Evolutionary conservation across 30 jellyfish, hydroid and myxozoan genomes (phyloP).

Genomic region (Aurelia coerulea): DNA sequence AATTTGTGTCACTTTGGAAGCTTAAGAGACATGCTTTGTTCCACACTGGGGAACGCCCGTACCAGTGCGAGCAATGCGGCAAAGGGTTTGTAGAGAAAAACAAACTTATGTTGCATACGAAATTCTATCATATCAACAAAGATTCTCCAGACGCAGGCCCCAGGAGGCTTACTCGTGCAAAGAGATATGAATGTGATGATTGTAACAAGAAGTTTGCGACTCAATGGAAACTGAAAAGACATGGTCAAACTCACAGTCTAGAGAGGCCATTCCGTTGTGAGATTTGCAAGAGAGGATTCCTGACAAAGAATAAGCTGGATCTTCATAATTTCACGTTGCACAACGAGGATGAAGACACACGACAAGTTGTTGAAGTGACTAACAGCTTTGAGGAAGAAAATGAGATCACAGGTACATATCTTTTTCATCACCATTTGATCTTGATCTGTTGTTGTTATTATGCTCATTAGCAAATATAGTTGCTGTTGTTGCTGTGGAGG

Average conservation of each 20-base stretch:
- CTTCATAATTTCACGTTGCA: conserved; percentile 70
- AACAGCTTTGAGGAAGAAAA: not conserved
- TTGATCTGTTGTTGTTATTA: no score
- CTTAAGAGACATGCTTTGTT: conserved; percentile 53
- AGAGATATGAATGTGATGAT: conserved; percentile 52
- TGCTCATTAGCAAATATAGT: no score
- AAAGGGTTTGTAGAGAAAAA: conserved; percentile 72
- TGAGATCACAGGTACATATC: no score
- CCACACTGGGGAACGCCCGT: conserved; percentile 78
- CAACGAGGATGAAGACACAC: conserved; percentile 25
- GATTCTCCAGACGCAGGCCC: conserved; percentile 25
- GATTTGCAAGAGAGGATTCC: conserved; percentile 63
- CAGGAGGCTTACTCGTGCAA: conserved; percentile 17
- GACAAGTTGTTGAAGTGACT: not conserved
- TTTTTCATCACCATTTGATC: no score
- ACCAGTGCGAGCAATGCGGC: conserved; percentile 63
- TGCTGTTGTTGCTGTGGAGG: no score
- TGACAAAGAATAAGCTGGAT: conserved; percentile 64
- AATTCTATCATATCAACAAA: conserved; percentile 46
- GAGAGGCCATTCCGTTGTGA: conserved; percentile 73
- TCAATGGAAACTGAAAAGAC: conserved; percentile 71
- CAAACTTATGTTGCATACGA: conserved; percentile 48
- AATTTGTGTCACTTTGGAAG: conserved; percentile 68
- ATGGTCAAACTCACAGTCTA: conserved; percentile 72
- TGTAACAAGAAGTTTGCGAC: conserved; percentile 69